Percentiles rank a stretch among this genome's conserved stretches.
Conservation (phyloP, 2,113 vertebrate species). For the Xerus inauris region DNA sequence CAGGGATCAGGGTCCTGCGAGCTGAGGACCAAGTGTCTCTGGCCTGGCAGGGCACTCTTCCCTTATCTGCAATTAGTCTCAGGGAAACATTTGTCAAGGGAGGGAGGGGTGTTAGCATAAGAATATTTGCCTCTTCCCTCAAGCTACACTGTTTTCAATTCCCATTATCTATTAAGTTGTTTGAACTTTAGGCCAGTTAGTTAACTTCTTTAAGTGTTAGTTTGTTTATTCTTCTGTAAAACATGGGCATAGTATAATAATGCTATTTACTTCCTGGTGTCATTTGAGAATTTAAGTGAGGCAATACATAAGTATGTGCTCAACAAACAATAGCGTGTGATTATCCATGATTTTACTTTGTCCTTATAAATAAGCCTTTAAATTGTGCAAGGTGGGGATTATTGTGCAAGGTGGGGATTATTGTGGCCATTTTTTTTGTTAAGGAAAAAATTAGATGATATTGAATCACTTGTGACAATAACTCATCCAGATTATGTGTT, state of each 20-base stretch:
- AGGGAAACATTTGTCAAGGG: no score
- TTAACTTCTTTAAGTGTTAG: neutral
- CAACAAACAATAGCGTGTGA: neutral
- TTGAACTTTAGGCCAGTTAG: neutral
- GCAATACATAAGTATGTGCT: neutral
- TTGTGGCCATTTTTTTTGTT: neutral
- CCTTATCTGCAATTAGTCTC: no score
- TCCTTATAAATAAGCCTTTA: neutral
- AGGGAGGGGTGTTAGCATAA: no score
- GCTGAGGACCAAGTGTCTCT: no score
- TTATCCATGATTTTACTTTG: constrained; percentile 6
- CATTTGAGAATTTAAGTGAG: constrained; percentile 12
- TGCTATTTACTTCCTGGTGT: neutral
- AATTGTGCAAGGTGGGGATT: neutral
- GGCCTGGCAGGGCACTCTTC: no score
- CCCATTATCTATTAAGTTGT: no score
- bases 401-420: neutral
- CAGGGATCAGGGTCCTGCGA: no score
- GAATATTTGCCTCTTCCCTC: no score
- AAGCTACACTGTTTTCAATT: no score
- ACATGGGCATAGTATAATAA: neutral
- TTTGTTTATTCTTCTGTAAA: neutral
- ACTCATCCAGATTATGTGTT: neutral
- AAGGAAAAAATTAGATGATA: constrained; percentile 25
- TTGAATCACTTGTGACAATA: neutral